phyloP scores from a whole-genome alignment of 1,140 invertebrate species.

The Thaumatotibia leucotreta region DNA sequence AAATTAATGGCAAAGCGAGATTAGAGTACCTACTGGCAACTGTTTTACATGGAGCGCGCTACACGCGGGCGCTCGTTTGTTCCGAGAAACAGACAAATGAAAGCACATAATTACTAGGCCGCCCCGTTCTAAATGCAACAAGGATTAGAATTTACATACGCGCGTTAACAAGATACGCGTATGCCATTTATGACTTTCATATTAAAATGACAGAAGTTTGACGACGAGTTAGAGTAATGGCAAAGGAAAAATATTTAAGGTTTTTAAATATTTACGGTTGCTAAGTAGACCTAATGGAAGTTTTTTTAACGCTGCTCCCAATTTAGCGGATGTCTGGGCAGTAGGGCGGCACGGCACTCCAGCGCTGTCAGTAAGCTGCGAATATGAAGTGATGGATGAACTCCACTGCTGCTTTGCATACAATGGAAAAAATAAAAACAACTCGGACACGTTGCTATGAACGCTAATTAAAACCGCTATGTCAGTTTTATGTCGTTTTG shows the following conservation, averaged over 20 bases:
- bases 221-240: not conserved
- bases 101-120: conserved; percentile 75
- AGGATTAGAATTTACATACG: conserved; percentile 73
- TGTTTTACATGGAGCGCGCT: conserved; percentile 71
- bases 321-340: conserved; percentile 38
- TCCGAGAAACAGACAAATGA: conserved; percentile 73
- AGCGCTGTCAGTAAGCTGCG: conserved; percentile 34
- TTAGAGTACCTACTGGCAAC: conserved; percentile 69
- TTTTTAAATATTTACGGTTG: not conserved
- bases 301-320: conserved; percentile 33
- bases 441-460: conserved; percentile 48
- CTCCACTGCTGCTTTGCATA: conserved; percentile 57
- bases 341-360: conserved; percentile 31
- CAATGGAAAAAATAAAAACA: conserved; percentile 61
- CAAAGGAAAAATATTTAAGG: not conserved
- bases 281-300: conserved; percentile 12
- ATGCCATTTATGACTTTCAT: conserved; percentile 70
- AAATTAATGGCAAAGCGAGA: conserved; percentile 72
- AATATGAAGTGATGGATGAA: conserved; percentile 66
- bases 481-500: conserved; percentile 42
- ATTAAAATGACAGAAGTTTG: conserved; percentile 46
- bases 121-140: conserved; percentile 70
- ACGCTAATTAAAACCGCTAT: conserved; percentile 63
- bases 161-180: conserved; percentile 66
- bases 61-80: conserved; percentile 62